Base-by-base conservation (phyloP, 2,113 vertebrate species). In the Rana temporaria region DNA sequence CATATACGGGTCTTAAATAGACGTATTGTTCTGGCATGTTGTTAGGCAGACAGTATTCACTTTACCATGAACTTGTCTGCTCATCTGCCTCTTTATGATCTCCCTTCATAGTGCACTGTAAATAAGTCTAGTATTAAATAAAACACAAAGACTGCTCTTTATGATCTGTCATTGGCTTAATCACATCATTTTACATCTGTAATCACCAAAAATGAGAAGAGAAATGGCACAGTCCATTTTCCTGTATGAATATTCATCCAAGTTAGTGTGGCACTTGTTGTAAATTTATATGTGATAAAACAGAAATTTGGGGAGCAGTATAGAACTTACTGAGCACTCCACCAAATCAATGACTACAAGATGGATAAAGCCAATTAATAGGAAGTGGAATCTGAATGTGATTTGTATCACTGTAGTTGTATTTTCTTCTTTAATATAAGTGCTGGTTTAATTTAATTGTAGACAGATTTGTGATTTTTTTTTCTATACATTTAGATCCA, bases 1-100 rank as follows among this genome's bases (percentile, higher is more conserved):
- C 87, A 80, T 87, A 90, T 89, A 78, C 82, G 88, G 87, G 87
- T 88, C 85, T 88, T 93, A 96, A 96, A 94, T 86, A 92, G 87
- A 48, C 82, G 82, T 87, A 88, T 89, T 93, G 90, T 89, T 85
- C 85, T 89, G 88, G 85, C 87, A 92, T 92, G 86, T 87, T 87
- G 90, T 87, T 87, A 78, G 88, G 87, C 85, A 95, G 93, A 93
- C 90, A 88, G 90, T 90, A 60, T 92, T 90, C 91, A 91, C 91
- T 90, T 92, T 84, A 84, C 64, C 67, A 75, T 92, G 90, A 94
- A 89, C 91, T 92, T 91, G 84, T 71, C 85, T 90, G 82, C 79
- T 92, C 75, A 71, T 86, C 85, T 79, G 80, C 52, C 73, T 84
- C 74, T 88, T 70, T 86, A 87, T 85, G 62, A 85, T 67, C 81